Evolutionary conservation across 2,888 invertebrate genomes (phyloP).

Genomic region (Baccha elongata): DNA sequence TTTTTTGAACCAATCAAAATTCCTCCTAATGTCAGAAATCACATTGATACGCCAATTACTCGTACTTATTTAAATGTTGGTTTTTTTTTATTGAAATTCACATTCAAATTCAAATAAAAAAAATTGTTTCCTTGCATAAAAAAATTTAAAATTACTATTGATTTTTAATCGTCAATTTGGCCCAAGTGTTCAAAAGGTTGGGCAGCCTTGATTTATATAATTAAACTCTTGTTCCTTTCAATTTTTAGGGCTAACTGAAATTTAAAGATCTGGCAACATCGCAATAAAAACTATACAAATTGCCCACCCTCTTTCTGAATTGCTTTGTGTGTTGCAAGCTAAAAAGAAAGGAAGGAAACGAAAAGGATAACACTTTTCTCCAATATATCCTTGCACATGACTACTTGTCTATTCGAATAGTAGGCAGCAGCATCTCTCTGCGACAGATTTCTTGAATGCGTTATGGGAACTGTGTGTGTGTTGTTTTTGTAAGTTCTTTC

Average conservation of each 20-base stretch:
- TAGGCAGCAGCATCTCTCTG: slow-evolving; percentile 20
- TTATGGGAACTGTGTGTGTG: neutral
- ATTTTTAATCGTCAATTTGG: no score
- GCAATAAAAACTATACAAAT: slow-evolving; percentile 1
- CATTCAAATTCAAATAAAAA: no score
- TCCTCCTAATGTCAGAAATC: no score
- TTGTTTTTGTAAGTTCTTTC: slow-evolving; percentile 14
- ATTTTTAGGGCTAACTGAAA: neutral
- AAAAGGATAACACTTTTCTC: slow-evolving; percentile 49
- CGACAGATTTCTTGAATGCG: slow-evolving; percentile 46
- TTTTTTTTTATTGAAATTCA: no score
- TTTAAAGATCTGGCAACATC: neutral
- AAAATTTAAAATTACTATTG: no score
- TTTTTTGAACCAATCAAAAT: no score
- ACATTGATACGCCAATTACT: no score
- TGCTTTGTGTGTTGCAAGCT: neutral
- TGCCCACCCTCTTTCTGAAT: slow-evolving; percentile 2
- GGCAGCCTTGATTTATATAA: no score
- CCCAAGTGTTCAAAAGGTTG: no score
- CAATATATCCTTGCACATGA: slow-evolving; percentile 33
- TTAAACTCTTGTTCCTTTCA: neutral
- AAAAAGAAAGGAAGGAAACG: slow-evolving; percentile 33
- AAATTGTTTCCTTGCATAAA: no score
- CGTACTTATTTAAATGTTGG: no score
- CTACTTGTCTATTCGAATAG: slow-evolving; percentile 32